Evolutionary conservation across 2,797 vertebrate species (phyloP), one percentile per base, ranked within the genome.

Genomic region (Diplodus puntazzo): DNA sequence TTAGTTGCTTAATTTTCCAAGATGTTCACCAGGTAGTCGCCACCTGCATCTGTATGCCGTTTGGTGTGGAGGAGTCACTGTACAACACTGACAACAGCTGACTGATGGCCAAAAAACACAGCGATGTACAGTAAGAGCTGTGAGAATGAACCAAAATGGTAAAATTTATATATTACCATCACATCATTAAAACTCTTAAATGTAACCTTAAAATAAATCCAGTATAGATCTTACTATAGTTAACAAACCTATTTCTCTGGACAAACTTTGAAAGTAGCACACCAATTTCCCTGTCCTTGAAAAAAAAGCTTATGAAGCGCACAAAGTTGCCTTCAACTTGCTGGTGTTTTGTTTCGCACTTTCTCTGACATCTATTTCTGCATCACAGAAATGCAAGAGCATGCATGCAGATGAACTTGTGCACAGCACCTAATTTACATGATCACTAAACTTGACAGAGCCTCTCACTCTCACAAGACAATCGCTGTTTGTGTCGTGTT

Each of bases 391-490:
- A 45, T 61, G 11, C 62, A 62, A 7, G 2, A 57, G 46, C 55
- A 18, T 49, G 50, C 72, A 52, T 73, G 52, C 67, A 70, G 21
- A 77, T 48, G 27, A 74, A 77, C 72, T 72, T 60, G 48, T 61
- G 46, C 61, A 57, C 42, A 69, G 42, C 54, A 75, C 61, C 69
- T 82, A 57, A 69, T 87, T 87, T 81, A 66, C 79, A 76, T 74
- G 65, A 62, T 82, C 59, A 5, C 70, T 69, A 53, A 73, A 65
- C 78, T 75, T 46, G 12, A 83, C 79, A 81, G 63, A 80, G 8
- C 75, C 81, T 80, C 80, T 87, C 66, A 73, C 73, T 58, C 23
- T 79, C 70, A 48, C 73, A 48, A 74, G 75, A 88, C 87, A 85
- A 64, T 91, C 53, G 9, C 53, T 75, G 57, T 84, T 89, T 88